Conservation (phyloP, 1,140 invertebrate genomes). For the Macrocentrus cingulum region DNA sequence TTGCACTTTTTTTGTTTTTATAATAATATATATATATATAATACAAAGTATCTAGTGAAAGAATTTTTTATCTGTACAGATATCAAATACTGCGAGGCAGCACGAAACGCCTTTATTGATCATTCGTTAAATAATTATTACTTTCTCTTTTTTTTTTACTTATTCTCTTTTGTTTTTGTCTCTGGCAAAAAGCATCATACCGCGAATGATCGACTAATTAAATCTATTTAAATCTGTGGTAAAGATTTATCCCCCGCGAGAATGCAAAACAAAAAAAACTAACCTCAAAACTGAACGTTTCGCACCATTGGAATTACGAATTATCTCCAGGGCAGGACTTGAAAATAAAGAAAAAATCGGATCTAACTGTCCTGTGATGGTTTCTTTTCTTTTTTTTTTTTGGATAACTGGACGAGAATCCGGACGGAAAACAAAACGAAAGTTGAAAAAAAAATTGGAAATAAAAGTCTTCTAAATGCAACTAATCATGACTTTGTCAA, state of each 20-base stretch:
- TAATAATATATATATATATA: no score
- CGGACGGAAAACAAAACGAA: background rate
- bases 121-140: constrained; percentile 15
- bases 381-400: background rate
- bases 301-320: constrained; percentile 45
- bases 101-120: constrained; percentile 28
- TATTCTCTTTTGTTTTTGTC: background rate
- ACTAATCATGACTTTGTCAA: no score
- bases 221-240: background rate
- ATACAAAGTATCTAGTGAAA: constrained; percentile 26
- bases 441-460: background rate
- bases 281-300: constrained; percentile 29
- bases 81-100: constrained; percentile 33
- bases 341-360: background rate
- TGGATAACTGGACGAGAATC: background rate
- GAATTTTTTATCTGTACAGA: constrained; percentile 31
- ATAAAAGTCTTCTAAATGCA: background rate
- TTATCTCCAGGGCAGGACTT: background rate
- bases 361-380: background rate
- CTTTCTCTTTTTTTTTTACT: constrained; percentile 2
- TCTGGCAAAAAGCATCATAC: background rate
- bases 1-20: constrained; percentile 18
- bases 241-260: background rate
- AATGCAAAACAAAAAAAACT: constrained; percentile 30
- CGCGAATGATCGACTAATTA: constrained; percentile 11